Evolutionary conservation across 2,113 vertebrate genomes (phyloP), one percentile per base, ranked within the genome.

Genomic region (Oreochromis tanganicae): DNA sequence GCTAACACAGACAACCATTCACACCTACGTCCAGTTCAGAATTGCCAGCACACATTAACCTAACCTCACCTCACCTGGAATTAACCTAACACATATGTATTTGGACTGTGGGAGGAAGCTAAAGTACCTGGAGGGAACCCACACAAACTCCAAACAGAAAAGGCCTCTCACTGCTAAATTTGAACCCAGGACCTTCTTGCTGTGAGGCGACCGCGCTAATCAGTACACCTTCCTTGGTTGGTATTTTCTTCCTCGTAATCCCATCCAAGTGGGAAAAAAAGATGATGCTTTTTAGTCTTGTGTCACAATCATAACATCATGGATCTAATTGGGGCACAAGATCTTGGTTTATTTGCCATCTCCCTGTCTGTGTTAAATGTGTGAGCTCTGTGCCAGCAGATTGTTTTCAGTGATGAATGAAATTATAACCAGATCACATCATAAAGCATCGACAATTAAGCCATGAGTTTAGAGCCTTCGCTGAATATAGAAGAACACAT

Each of bases 241-340:
- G 43, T 29, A 7, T 48, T 29, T 48, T 73, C 10, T 46, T 27
- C 5, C 24, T 48, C 3, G 0, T 32, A 78, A 19, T 17, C 16
- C 43, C 71, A 50, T 29, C 24, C 3, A 1, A 9, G 7, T 1
- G 7, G 6, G 10, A 4, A 19, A 3, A 13, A 2, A 2, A 1
- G 0, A 2, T 12, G 27, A 29, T 50, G 24, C 27, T 32, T 10
- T 48, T 11, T 29, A 32, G 43, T 75, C 50, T 78, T 78, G 17
- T 32, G 27, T 29, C 17, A 78, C 27, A 50, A 78, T 78, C 73
- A 50, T 32, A 50, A n/a, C 10, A 32, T 78, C 71, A 13, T 52
- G 73, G 27, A 78, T 78, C 27, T 78, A 78, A 32, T 5, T 78
- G 27, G 46, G 10, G 27, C 73, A 7, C 17, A 52, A 52, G 46